Conservation (phyloP, 2,888 invertebrate genomes). For the Melikaiella ostensackeni region DNA sequence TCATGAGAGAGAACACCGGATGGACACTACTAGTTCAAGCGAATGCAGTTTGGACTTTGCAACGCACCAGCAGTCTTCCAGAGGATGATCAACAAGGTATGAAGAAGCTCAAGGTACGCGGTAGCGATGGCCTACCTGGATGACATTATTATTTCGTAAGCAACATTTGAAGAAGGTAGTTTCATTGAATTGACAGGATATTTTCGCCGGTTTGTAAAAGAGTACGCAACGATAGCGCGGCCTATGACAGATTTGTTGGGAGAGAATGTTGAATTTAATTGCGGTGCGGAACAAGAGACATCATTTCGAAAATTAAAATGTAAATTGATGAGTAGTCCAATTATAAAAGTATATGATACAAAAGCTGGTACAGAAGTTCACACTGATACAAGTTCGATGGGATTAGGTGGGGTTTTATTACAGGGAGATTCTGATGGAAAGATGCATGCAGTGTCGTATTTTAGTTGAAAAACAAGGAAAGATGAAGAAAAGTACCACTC, state of each 20-base stretch:
- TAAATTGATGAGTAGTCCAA: too few relatives aligned
- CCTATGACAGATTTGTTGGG: slow-evolving; percentile 56
- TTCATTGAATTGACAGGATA: slow-evolving; percentile 45
- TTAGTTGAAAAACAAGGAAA: too few relatives aligned
- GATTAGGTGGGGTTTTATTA: too few relatives aligned
- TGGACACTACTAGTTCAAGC: slow-evolving; percentile 61
- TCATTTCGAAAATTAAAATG: slow-evolving; percentile 44
- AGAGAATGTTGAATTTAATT: slow-evolving; percentile 49
- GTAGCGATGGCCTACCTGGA: too few relatives aligned
- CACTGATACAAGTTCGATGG: too few relatives aligned
- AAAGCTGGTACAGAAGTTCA: too few relatives aligned
- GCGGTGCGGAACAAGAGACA: slow-evolving; percentile 54
- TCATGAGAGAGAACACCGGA: slow-evolving; percentile 50
- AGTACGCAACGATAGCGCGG: slow-evolving; percentile 44
- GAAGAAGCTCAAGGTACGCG: too few relatives aligned
- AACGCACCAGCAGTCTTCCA: slow-evolving; percentile 49
- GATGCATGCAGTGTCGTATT: too few relatives aligned
- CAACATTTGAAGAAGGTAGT: not conserved
- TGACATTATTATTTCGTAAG: too few relatives aligned
- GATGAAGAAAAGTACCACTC: too few relatives aligned
- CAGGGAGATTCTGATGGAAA: too few relatives aligned
- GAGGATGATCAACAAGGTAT: not conserved
- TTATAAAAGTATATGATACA: too few relatives aligned
- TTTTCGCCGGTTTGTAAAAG: slow-evolving; percentile 44
- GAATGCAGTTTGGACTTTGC: slow-evolving; percentile 62